These are phyloP conservation scores for Merodon equestris DNA, from an alignment of 2,888 invertebrate species.

Conservation along the genomic window DNA sequence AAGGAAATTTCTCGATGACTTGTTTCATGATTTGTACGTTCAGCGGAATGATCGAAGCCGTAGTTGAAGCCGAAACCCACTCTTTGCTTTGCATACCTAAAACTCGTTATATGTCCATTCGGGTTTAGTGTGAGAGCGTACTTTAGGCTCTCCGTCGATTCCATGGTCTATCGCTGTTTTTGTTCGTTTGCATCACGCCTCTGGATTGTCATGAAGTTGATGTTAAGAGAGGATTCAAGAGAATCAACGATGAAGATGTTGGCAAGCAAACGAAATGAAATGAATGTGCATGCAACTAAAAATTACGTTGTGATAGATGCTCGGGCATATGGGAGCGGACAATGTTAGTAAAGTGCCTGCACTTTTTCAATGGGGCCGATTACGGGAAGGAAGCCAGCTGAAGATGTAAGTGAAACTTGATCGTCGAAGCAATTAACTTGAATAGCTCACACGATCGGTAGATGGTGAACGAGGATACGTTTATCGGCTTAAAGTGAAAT, in stretches of 20 bases:
- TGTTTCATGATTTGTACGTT: constrained; percentile 46
- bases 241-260: constrained; percentile 62
- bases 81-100: constrained; percentile 57
- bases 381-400: no score
- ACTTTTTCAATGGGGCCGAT: no score
- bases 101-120: not conserved
- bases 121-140: constrained; percentile 31
- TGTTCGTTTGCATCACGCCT: constrained; percentile 51
- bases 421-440: no score
- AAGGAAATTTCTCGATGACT: constrained; percentile 58
- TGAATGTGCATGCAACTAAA: no score
- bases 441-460: no score
- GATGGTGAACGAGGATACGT: no score
- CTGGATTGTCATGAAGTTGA: constrained; percentile 61
- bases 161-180: constrained; percentile 27
- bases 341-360: no score
- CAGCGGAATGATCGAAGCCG: constrained; percentile 39
- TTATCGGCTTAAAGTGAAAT: no score
- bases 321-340: no score
- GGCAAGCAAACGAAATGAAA: constrained; percentile 15
- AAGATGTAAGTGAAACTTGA: no score
- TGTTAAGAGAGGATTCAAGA: constrained; percentile 68
- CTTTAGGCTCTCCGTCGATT: constrained; percentile 6
- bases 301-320: no score
- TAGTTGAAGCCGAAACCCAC: constrained; percentile 34